Conservation (phyloP, 2,113 vertebrate species). For the Corydoras sp. region DNA sequence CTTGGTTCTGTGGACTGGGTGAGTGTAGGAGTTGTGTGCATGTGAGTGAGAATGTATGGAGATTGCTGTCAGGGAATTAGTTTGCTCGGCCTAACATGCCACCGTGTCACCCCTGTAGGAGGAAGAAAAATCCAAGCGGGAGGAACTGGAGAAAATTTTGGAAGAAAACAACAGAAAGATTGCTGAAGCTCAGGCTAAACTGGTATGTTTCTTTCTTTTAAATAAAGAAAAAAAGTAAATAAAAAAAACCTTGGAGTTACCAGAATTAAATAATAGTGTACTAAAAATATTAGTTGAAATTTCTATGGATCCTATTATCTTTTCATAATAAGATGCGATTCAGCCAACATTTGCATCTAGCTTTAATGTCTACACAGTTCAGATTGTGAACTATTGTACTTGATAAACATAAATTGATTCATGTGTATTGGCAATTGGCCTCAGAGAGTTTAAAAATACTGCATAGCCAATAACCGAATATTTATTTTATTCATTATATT, state of each 20-base stretch:
- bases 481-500: no score
- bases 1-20: conserved; percentile 26
- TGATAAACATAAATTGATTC: no score
- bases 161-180: conserved; percentile 99
- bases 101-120: conserved; percentile 93
- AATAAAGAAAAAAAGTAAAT: neutral
- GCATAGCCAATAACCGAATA: no score
- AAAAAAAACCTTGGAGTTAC: neutral
- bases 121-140: conserved; percentile 98
- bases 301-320: neutral
- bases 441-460: no score
- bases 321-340: no score
- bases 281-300: neutral
- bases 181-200: conserved; percentile 96
- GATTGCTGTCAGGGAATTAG: conserved; percentile 20
- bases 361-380: no score
- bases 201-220: conserved; percentile 71
- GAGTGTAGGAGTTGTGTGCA: conserved; percentile 17
- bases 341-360: no score
- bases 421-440: no score
- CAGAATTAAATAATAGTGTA: neutral
- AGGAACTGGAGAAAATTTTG: conserved; percentile 97
- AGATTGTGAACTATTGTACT: no score
- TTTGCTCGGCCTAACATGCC: conserved; percentile 74
- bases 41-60: conserved; percentile 30